Conservation (phyloP, 2,797 vertebrate species). For the Chrysocyon brachyurus region DNA sequence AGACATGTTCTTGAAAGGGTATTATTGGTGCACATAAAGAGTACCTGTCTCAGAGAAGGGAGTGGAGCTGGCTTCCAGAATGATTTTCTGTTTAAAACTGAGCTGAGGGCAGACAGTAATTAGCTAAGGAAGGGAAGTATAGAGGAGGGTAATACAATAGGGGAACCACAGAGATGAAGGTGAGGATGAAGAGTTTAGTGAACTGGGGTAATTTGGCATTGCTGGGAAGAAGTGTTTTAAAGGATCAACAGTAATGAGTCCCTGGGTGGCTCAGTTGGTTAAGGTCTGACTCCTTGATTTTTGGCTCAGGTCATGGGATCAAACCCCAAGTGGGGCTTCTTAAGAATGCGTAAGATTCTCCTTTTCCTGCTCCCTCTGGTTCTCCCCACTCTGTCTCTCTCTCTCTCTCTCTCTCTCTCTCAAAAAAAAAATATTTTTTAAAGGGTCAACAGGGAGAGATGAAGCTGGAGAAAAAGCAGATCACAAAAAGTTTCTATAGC, state of each 20-base stretch:
- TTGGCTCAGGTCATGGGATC: background rate
- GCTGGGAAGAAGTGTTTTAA: background rate
- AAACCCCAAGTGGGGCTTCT: background rate
- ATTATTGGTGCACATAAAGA: background rate
- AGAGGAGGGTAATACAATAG: background rate
- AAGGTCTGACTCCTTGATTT: background rate
- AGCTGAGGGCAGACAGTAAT: background rate
- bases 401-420: background rate
- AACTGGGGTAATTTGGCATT: background rate
- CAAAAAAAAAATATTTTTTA: background rate
- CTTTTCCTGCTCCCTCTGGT: background rate
- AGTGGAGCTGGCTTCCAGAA: background rate
- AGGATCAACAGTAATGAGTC: background rate
- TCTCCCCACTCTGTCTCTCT: background rate
- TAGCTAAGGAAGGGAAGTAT: background rate
- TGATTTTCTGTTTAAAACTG: background rate
- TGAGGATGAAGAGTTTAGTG: fast-evolving
- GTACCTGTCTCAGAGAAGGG: background rate
- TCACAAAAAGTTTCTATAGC: fast-evolving
- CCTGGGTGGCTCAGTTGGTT: background rate
- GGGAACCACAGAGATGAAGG: too few species aligned
- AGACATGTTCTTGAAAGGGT: background rate
- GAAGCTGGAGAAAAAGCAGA: background rate
- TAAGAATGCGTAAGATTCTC: background rate
- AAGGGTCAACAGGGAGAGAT: background rate